Evolutionary conservation across 2,797 vertebrate genomes (phyloP).

Genomic region (Sebastes elongatus): DNA sequence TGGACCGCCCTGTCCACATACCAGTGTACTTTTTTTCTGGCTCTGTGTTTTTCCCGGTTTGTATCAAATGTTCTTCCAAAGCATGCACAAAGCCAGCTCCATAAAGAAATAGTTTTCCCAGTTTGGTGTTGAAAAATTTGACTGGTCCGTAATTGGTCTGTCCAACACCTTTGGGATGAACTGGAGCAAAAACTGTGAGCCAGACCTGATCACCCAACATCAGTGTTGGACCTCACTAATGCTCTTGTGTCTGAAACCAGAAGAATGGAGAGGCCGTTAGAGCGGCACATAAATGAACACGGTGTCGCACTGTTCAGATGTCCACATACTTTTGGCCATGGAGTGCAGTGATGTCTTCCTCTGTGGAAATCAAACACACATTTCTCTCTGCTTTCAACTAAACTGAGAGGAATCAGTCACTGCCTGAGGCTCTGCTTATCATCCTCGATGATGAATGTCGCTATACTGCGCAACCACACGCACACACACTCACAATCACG

Average conservation of each 20-base stretch:
- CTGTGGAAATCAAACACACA: constrained; percentile 7
- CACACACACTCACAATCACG: background rate
- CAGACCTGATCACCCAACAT: background rate
- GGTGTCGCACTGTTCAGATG: background rate
- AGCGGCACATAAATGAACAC: background rate
- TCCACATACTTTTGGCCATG: background rate
- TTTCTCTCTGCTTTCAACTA: background rate
- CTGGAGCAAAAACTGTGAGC: no score
- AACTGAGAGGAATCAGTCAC: constrained; percentile 4
- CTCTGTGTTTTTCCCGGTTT: no score
- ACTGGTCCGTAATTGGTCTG: background rate
- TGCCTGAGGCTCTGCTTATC: constrained; percentile 1
- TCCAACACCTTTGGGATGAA: background rate
- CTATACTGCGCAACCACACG: background rate
- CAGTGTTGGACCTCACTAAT: background rate
- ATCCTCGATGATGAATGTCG: background rate
- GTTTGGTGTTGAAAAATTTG: background rate
- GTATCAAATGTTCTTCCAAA: background rate
- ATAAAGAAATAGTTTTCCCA: background rate
- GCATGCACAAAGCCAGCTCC: background rate
- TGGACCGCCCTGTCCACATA: no score
- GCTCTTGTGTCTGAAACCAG: background rate
- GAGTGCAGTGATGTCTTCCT: background rate
- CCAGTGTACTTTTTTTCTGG: no score
- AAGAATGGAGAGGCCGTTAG: background rate